Conservation (phyloP, 2,797 vertebrate species). For the Clamator glandarius region DNA sequence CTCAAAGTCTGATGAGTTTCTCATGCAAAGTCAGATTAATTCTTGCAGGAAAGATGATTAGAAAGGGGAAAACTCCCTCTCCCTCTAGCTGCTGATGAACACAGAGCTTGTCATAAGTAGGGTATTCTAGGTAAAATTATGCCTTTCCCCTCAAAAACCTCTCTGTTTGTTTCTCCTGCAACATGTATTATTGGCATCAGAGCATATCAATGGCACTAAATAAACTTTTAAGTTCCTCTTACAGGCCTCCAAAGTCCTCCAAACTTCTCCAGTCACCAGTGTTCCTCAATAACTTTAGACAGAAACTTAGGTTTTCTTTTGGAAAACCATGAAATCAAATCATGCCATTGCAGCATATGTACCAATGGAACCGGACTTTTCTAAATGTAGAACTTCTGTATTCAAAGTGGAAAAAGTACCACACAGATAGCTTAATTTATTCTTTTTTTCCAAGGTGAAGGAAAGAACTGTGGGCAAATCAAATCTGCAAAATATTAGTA, state of each 20-base stretch:
- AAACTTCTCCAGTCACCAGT: accelerated
- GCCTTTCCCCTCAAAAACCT: not conserved
- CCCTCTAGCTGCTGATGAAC: not conserved
- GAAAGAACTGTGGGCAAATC: not conserved
- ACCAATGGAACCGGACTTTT: not conserved
- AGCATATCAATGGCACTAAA: not conserved
- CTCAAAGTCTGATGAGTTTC: not conserved
- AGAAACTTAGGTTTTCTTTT: not conserved
- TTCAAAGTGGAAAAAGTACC: not conserved
- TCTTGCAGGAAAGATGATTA: not conserved
- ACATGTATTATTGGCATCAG: not conserved
- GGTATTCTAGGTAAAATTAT: not conserved
- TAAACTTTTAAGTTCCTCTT: not conserved
- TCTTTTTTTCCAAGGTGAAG: not conserved
- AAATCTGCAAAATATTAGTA: not conserved
- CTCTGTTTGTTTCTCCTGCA: not conserved
- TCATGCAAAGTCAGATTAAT: not conserved
- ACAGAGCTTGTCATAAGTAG: not conserved
- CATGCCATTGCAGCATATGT: not conserved
- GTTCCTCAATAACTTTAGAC: not conserved
- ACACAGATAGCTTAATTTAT: not conserved
- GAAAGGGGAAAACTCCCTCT: not conserved
- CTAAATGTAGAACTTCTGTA: not conserved
- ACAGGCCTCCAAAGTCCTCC: not conserved
- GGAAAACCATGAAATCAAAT: not conserved